Evolutionary conservation across 2,888 invertebrate genomes (phyloP), one percentile per base, ranked within the genome.

Genomic region (Arge pagana): DNA sequence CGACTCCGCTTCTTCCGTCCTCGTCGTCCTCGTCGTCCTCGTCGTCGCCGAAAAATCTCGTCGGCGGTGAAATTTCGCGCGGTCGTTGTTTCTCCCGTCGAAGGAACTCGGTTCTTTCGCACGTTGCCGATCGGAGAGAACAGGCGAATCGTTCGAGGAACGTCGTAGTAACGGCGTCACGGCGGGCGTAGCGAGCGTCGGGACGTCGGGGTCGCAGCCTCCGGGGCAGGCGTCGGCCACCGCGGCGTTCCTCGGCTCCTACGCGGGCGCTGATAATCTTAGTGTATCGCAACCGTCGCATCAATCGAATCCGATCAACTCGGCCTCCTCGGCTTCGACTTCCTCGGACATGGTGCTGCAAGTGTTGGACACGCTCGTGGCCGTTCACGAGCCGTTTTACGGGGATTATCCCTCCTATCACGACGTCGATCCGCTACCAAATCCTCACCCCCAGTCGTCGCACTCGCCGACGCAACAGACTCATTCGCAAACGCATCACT

Each of bases 281-380:
- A 50, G 58, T 43, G 56, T 56, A 39, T 39, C 54, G 4, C 55
- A 60, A 55, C 54, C 42, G 35, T 6, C 35, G n/a, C n/a, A 56
- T 41, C 56, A 56, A 52, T 7, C 40, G 57, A 50, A 59, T 56
- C 48, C 24, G 18, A 28, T 16, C 55, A 49, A 54, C 56, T n/a
- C n/a, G n/a, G n/a, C n/a, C n/a, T n/a, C n/a, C 35, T 45, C 76
- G 78, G 79, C 78, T 71, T 76, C 78, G 74, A 77, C 77, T 66
- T 78, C 81, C 78, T 82, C 83, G 77, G 80, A 81, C 77, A 88
- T 88, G 88, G 87, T 88, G 77, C 83, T 88, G 73, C 87, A 88
- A 78, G 86, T 87, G 82, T 80, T 86, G 70, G 83, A 83, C 74
- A 79, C 82, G 64, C 80, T 82, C 68, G 78, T 76, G 61, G 77